phyloP scores from a whole-genome alignment of 1,140 invertebrate species.

The Tetragnatha versicolor region DNA sequence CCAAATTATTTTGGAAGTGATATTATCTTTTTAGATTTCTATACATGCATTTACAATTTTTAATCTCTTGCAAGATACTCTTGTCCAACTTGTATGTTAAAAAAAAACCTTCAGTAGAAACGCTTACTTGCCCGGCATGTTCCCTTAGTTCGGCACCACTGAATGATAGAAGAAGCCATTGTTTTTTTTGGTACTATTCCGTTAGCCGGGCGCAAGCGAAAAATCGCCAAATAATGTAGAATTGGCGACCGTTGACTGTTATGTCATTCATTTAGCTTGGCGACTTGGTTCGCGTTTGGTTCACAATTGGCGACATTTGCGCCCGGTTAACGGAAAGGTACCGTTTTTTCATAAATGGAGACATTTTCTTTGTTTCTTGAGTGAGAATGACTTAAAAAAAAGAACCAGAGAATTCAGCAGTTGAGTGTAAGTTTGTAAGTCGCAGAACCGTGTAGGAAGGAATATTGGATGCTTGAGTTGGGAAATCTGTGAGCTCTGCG shows the following conservation, averaged over 20 bases:
- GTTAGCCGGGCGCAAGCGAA: no score
- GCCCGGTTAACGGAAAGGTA: no score
- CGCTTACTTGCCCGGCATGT: neutral
- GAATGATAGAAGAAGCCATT: constrained; percentile 7
- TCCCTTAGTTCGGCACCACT: constrained; percentile 34
- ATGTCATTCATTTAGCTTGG: no score
- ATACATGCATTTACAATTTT: constrained; percentile 39
- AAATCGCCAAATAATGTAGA: no score
- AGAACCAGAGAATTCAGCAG: no score
- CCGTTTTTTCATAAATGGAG: no score
- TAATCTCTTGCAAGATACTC: constrained; percentile 20
- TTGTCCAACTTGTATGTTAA: constrained; percentile 20
- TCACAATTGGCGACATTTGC: no score
- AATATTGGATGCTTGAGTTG: neutral
- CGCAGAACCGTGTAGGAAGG: neutral
- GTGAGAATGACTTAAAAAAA: no score
- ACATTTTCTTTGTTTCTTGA: no score
- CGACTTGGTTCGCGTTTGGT: no score
- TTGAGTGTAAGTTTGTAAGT: no score
- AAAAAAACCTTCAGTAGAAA: neutral
- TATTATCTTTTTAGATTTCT: constrained; percentile 34
- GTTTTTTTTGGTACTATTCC: neutral
- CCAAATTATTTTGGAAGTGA: constrained; percentile 24
- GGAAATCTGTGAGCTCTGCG: neutral
- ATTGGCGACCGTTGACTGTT: no score